These are phyloP conservation scores for Azemiops feae DNA, from an alignment of 2,113 vertebrate genomes.

Conservation along the genomic window DNA sequence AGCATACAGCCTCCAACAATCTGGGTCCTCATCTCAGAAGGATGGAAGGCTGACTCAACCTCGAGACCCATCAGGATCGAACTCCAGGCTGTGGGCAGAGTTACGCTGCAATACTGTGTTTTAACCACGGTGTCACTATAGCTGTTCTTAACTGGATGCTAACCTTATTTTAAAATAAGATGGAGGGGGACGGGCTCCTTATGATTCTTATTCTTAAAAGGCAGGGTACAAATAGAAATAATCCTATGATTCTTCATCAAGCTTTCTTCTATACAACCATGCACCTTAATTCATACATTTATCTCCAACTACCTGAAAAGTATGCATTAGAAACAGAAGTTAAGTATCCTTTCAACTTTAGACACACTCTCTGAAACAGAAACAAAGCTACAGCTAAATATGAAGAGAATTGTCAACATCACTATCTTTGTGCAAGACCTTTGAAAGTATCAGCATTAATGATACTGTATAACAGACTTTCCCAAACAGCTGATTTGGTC, in stretches of 20 bases:
- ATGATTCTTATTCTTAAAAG: background rate
- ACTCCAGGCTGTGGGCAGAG: background rate
- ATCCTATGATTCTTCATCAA: background rate
- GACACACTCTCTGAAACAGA: background rate
- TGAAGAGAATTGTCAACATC: background rate
- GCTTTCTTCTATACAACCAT: background rate
- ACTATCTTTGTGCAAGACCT: background rate
- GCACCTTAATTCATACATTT: background rate
- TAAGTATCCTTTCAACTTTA: background rate
- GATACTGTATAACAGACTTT: background rate
- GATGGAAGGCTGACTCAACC: background rate
- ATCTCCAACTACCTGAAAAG: background rate
- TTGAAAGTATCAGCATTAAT: background rate
- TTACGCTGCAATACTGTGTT: background rate
- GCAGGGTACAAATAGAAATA: background rate
- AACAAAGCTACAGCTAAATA: background rate
- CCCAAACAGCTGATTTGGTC: background rate
- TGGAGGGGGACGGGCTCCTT: background rate
- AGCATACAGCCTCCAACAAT: background rate
- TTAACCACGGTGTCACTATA: background rate
- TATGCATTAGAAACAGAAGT: background rate
- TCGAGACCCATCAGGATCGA: background rate
- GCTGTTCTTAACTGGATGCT: background rate
- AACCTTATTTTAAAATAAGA: background rate
- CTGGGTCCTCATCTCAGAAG: background rate